Evolutionary conservation across 2,797 vertebrate species (phyloP).

Genomic region (Argentina silus): DNA sequence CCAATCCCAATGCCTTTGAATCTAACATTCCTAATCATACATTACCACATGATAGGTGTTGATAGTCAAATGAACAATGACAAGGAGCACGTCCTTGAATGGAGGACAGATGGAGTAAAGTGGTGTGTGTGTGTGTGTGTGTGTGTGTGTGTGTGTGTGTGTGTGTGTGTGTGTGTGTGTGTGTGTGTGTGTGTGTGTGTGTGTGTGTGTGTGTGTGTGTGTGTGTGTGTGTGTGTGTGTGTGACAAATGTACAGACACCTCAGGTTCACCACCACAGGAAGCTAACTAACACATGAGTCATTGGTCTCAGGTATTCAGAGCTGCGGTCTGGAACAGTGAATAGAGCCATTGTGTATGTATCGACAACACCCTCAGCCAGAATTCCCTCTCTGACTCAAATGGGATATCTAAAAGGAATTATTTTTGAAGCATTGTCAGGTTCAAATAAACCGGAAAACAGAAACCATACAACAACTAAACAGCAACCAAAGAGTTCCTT

Average conservation of each 20-base stretch:
- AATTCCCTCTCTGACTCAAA: background rate
- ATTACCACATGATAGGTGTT: background rate
- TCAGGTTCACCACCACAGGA: background rate
- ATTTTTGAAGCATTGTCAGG: background rate
- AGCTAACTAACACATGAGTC: conserved; percentile 7
- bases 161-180: too few relatives aligned
- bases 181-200: background rate
- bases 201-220: conserved; percentile 6
- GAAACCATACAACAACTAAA: background rate
- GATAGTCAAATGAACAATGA: background rate
- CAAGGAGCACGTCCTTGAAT: background rate
- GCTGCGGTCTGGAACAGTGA: conserved; percentile 1
- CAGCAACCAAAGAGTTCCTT: background rate
- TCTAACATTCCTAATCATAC: background rate
- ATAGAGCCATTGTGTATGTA: background rate
- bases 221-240: background rate
- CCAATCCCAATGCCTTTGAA: background rate
- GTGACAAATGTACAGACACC: background rate
- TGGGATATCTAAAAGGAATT: background rate
- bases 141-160: too few relatives aligned
- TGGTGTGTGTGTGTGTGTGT: background rate
- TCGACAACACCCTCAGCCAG: conserved; percentile 1
- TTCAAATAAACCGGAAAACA: background rate
- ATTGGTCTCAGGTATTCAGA: conserved; percentile 6
- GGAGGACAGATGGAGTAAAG: background rate